Conservation (phyloP, 2,888 invertebrate species). For the Plebejus melissa region DNA sequence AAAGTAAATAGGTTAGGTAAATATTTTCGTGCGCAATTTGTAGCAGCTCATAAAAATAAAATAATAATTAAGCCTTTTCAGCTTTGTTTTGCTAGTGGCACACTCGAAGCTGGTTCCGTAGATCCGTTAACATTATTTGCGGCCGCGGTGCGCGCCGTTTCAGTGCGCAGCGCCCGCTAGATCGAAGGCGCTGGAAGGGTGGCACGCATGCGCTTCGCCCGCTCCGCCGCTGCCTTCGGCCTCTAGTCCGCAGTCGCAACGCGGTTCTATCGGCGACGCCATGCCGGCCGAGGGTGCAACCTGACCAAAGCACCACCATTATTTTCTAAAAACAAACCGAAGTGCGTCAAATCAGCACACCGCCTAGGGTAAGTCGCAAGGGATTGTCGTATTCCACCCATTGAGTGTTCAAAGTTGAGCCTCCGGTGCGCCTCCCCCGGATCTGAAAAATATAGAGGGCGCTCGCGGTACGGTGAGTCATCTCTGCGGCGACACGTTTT, state of each 20-base stretch:
- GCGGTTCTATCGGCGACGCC: conserved; percentile 64
- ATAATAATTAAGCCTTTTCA: conserved; percentile 39
- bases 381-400: conserved; percentile 34
- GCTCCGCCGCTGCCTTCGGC: conserved; percentile 52
- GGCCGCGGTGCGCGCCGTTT: conserved; percentile 60
- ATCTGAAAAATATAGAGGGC: conserved; percentile 50
- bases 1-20: conserved; percentile 21
- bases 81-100: conserved; percentile 48
- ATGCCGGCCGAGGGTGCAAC: conserved; percentile 69
- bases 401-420: conserved; percentile 53
- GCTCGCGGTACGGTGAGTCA: conserved; percentile 72
- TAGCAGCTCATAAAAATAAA: conserved; percentile 13
- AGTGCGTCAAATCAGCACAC: conserved; percentile 50
- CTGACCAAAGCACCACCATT: conserved; percentile 63
- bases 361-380: conserved; percentile 65
- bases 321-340: conserved; percentile 49
- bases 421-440: conserved; percentile 53
- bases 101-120: conserved; percentile 57
- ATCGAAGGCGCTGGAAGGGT: conserved; percentile 63
- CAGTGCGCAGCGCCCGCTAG: conserved; percentile 63
- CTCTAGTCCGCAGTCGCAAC: conserved; percentile 68
- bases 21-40: conserved; percentile 17
- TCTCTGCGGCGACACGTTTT: conserved; percentile 71
- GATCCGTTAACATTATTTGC: conserved; percentile 65
- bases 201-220: conserved; percentile 57